Evolutionary conservation across 2,888 invertebrate species (phyloP), one percentile per base, ranked within the genome.

Genomic region (Pelosia muscerda): DNA sequence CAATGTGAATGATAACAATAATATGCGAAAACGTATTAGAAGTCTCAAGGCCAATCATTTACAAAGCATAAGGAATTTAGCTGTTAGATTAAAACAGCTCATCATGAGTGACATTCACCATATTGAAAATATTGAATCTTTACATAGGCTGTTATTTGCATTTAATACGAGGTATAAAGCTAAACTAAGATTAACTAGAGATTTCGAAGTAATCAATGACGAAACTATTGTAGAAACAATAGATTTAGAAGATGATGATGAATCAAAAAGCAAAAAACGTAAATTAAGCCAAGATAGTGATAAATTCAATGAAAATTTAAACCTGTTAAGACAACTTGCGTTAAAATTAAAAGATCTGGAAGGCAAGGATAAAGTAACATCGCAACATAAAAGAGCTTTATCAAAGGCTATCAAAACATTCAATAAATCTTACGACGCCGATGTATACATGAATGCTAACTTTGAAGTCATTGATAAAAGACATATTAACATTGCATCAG

Each of bases 401-500:
- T 89, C 90, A 2, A 89, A 85, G 68, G 83, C 92, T 10, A 77
- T 95, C 4, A 92, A 88, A 83, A 89, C 85, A 2, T 94, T 92
- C 60, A 95, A 95, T 69, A 87, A 88, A 71, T 85, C 87, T 2
- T 93, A 90, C 68, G 85, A 90, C 65, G 88, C 91, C 1, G 92
- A 93, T 71, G 80, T 93, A 59, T 88, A 89, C 69, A 60, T 92
- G n/a, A 86, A 85, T 66, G 73, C 74, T 9, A 81, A 85, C 68
- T 88, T 83, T 65, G 88, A 92, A 76, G 63, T 95, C 2, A 72
- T 88, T 22, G 88, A 93, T 73, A 86, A 82, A 59, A 87, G 82
- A 34, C 82, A 84, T 49, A 88, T 94, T 22, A 85, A 83, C 22
- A 76, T 93, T 1, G 91, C 90, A 67, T 86, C 89, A 13, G 90